These are phyloP conservation scores for Hyles lineata DNA, from an alignment of 2,888 invertebrate species.

Conservation along the genomic window DNA sequence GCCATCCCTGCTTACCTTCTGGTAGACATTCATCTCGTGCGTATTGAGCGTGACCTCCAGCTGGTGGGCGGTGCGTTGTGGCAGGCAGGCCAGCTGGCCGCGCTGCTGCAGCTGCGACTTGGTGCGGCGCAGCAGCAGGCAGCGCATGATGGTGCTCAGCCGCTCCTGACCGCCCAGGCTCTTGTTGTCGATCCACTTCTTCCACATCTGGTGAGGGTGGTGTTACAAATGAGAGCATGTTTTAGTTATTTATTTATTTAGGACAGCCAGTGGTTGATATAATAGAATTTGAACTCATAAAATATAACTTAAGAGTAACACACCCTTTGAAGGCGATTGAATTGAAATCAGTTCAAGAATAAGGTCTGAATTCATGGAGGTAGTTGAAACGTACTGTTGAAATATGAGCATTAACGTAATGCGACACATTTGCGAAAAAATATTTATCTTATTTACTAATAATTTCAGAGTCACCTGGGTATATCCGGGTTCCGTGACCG, in stretches of 20 bases:
- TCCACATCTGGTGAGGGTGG: slow-evolving; percentile 89
- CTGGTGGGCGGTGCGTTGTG: slow-evolving; percentile 84
- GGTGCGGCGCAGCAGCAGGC: slow-evolving; percentile 94
- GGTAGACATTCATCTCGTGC: slow-evolving; percentile 91
- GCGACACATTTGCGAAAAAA: too few species aligned
- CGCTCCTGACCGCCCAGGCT: slow-evolving; percentile 91
- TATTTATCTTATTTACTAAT: too few species aligned
- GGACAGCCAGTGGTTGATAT: too few species aligned
- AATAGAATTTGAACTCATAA: too few species aligned
- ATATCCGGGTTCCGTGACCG: slow-evolving; percentile 75
- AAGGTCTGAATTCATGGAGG: not conserved
- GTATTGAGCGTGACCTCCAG: slow-evolving; percentile 86
- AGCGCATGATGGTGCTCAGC: slow-evolving; percentile 93
- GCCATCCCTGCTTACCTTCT: slow-evolving; percentile 47
- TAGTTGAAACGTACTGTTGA: too few species aligned
- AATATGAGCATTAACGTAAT: too few species aligned
- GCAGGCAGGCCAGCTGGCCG: slow-evolving; percentile 87
- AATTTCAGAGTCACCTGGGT: too few species aligned
- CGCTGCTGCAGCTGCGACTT: slow-evolving; percentile 90
- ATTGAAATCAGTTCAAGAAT: too few species aligned
- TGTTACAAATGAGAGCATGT: too few species aligned
- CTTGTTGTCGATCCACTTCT: slow-evolving; percentile 95
- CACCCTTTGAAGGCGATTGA: too few species aligned
- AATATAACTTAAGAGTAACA: too few species aligned
- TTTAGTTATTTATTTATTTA: too few species aligned